Evolutionary conservation across 1,140 invertebrate genomes (phyloP).

Genomic region (Cyphomyrmex costatus): DNA sequence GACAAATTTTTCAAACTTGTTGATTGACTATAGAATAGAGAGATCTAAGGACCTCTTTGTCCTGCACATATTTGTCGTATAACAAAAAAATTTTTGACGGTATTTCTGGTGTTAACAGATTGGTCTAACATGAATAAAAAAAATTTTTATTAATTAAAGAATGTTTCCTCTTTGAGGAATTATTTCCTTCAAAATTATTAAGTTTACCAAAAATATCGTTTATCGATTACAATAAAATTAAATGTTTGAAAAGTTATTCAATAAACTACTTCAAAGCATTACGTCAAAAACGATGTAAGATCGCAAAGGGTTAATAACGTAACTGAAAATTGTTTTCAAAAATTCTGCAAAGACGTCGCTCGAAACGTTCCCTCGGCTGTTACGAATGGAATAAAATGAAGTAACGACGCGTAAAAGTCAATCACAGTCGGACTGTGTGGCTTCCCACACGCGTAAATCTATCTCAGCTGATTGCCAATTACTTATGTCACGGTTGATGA

Average conservation of each 20-base stretch:
- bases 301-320: not conserved
- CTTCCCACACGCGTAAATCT: conserved; percentile 68
- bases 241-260: not conserved
- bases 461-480: conserved; percentile 72
- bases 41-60: too few species aligned
- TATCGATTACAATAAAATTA: not conserved
- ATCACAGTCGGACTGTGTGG: not conserved
- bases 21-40: too few species aligned
- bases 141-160: not conserved
- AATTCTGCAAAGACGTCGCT: conserved; percentile 21
- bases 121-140: not conserved
- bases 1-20: too few species aligned
- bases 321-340: not conserved
- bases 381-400: conserved; percentile 29
- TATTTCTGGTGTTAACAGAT: not conserved
- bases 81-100: too few species aligned
- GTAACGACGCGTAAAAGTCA: conserved; percentile 32
- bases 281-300: not conserved
- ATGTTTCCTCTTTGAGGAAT: not conserved
- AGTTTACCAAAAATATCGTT: not conserved
- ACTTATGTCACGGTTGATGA: conserved; percentile 68
- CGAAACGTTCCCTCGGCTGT: not conserved
- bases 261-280: not conserved
- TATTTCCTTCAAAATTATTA: too few species aligned
- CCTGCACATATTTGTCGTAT: too few species aligned